phyloP scores from a whole-genome alignment of 2,888 invertebrate genomes.

The Charanyca ferruginea region DNA sequence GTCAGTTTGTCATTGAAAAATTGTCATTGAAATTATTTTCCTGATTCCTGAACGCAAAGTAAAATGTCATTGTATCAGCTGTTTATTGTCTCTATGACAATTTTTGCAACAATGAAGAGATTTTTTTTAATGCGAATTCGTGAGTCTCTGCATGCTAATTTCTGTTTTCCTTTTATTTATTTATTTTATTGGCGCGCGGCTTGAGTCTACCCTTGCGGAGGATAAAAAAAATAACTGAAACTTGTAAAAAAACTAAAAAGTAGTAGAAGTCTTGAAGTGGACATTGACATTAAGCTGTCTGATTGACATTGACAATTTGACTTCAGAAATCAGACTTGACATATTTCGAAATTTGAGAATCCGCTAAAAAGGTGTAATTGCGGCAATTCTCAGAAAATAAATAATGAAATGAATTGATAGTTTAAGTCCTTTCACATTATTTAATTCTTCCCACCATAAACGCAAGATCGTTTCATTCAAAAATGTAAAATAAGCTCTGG shows the following conservation, averaged over 20 bases:
- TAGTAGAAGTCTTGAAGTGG: too few species aligned
- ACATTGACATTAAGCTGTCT: too few species aligned
- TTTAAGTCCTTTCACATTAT: neutral
- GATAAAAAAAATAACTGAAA: too few species aligned
- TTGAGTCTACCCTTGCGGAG: too few species aligned
- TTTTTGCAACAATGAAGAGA: too few species aligned
- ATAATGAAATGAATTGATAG: neutral
- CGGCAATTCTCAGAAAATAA: neutral
- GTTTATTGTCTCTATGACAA: neutral
- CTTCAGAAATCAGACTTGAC: neutral
- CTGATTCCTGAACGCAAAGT: neutral
- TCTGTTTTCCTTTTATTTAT: too few species aligned
- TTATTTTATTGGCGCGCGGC: too few species aligned
- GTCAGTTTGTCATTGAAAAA: neutral
- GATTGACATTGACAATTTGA: too few species aligned
- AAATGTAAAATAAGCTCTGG: neutral
- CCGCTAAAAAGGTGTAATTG: neutral
- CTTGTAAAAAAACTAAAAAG: too few species aligned
- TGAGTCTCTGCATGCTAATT: too few species aligned
- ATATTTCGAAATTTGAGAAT: too few species aligned
- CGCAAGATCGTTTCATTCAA: neutral
- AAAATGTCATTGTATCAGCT: neutral
- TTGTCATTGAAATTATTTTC: neutral
- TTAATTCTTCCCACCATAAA: neutral
- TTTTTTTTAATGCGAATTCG: too few species aligned